A percentile compares a stretch with the other conserved stretches of the same genome.
phyloP scores from a whole-genome alignment of 2,888 invertebrate genomes.

The Mylabris sibirica region DNA sequence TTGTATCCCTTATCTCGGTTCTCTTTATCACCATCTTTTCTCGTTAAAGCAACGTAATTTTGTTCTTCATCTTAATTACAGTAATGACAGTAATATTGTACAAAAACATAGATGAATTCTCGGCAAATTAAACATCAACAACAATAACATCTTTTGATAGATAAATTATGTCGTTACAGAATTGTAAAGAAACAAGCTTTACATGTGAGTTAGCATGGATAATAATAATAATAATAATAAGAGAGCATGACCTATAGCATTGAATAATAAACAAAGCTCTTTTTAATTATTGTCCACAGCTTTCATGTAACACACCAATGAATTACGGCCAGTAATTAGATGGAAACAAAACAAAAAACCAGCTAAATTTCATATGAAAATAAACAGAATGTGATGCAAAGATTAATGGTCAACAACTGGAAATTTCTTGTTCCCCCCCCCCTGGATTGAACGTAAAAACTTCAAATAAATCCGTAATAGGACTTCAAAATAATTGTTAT shows the following conservation, averaged over 20 bases:
- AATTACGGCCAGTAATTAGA: slow-evolving; percentile 29
- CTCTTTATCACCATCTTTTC: slow-evolving; percentile 18
- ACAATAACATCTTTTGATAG: slow-evolving; percentile 32
- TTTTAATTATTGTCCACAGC: slow-evolving; percentile 32
- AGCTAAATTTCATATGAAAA: background rate
- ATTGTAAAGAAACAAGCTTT: slow-evolving; percentile 26
- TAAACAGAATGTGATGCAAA: background rate
- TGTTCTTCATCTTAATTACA: background rate
- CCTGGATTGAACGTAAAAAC: background rate
- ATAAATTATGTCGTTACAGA: slow-evolving; percentile 30
- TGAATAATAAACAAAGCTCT: slow-evolving; percentile 28
- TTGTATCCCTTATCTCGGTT: slow-evolving; percentile 19
- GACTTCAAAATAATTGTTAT: background rate
- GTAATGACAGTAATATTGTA: slow-evolving; percentile 14
- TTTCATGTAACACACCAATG: slow-evolving; percentile 29
- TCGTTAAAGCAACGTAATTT: background rate
- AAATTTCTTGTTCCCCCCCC: background rate
- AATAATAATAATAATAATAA: background rate
- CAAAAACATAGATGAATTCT: slow-evolving; percentile 22
- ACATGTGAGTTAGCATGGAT: background rate
- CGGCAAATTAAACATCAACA: slow-evolving; percentile 25
- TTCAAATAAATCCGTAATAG: background rate
- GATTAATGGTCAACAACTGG: slow-evolving; percentile 1
- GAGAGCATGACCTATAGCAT: slow-evolving; percentile 19
- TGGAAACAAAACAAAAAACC: slow-evolving; percentile 23